Evolutionary conservation across 2,888 invertebrate genomes (phyloP).

Genomic region (Orchesellides sinensis): DNA sequence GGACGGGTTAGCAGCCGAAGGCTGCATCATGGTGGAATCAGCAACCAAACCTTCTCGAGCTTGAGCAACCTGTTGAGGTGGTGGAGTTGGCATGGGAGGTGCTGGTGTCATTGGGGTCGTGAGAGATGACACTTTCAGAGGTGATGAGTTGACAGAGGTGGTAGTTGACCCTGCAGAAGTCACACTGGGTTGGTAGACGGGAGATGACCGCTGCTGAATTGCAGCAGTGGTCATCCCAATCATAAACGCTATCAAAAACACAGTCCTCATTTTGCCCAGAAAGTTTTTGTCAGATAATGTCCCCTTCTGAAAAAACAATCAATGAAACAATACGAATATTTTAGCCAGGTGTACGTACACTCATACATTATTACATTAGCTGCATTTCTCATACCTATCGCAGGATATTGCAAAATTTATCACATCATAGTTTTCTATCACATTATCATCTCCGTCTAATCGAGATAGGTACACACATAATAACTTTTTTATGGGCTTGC

Average conservation of each 20-base stretch:
- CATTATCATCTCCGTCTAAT: neutral
- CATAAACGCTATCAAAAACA: constrained; percentile 40
- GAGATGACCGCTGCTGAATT: constrained; percentile 51
- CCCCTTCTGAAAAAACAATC: neutral
- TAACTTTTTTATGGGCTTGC: constrained; percentile 22
- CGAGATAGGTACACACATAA: neutral
- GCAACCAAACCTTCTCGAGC: constrained; percentile 59
- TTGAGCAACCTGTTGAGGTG: constrained; percentile 58
- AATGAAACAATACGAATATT: neutral
- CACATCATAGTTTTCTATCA: constrained; percentile 21
- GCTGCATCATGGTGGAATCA: constrained; percentile 50
- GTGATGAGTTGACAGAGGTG: constrained; percentile 11
- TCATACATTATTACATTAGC: no score
- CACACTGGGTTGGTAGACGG: constrained; percentile 66
- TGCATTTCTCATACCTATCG: neutral
- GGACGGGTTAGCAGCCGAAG: constrained; percentile 28
- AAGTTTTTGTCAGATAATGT: no score
- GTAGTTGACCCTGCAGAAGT: constrained; percentile 36
- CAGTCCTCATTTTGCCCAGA: constrained; percentile 54
- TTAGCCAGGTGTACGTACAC: no score
- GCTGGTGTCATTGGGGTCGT: constrained; percentile 40
- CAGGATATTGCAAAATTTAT: constrained; percentile 35
- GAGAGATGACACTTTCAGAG: neutral
- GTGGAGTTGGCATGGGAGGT: neutral
- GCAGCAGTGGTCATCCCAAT: constrained; percentile 62